These are phyloP conservation scores for Pharmacophagus antenor DNA, from an alignment of 2,888 invertebrate genomes.

Conservation along the genomic window DNA sequence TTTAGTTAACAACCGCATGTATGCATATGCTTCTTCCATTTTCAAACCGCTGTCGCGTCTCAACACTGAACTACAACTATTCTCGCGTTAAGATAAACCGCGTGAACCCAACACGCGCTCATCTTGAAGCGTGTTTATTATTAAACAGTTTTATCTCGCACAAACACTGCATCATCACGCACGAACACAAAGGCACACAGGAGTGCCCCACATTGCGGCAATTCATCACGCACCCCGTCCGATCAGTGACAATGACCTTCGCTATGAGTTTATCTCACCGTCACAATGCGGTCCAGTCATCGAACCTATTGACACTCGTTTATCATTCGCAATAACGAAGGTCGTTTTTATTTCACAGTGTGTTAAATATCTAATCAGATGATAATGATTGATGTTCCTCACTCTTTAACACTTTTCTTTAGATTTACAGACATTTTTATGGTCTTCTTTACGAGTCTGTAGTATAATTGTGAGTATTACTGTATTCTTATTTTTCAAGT, in stretches of 20 bases:
- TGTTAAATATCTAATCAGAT: not conserved
- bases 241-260: constrained; percentile 8
- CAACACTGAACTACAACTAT: not conserved
- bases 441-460: no score
- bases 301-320: constrained; percentile 7
- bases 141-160: not conserved
- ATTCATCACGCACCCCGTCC: not conserved
- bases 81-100: not conserved
- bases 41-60: no score
- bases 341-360: not conserved
- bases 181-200: not conserved
- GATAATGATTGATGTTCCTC: not conserved
- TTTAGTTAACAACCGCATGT: no score
- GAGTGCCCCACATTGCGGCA: not conserved
- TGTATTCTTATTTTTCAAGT: no score
- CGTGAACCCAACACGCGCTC: not conserved
- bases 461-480: no score
- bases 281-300: constrained; percentile 12
- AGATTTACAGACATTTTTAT: not conserved
- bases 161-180: not conserved
- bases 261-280: not conserved
- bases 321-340: not conserved
- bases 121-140: not conserved
- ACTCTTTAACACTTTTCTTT: not conserved
- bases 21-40: no score